Evolutionary conservation across 2,797 vertebrate genomes (phyloP).

Genomic region (Falco novaeseelandiae): DNA sequence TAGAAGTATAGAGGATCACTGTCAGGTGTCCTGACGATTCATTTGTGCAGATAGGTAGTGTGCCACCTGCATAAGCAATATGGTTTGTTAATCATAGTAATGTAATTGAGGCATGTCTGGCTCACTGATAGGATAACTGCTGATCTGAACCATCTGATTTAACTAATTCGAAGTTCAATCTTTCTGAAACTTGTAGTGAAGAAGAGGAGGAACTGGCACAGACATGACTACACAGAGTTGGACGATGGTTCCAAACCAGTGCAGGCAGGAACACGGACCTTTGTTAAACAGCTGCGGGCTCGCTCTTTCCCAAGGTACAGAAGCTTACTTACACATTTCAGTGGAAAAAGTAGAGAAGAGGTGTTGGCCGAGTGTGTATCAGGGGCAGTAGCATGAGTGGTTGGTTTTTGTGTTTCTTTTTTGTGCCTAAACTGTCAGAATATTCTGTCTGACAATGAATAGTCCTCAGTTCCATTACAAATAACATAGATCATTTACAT

Average conservation of each 20-base stretch:
- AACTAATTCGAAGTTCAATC: conserved; percentile 19
- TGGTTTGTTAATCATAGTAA: not conserved
- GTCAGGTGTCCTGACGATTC: not conserved
- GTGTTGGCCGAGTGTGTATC: not conserved
- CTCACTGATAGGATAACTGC: not conserved
- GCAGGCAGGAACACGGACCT: conserved; percentile 93
- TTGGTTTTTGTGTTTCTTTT: not conserved
- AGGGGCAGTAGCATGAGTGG: not conserved
- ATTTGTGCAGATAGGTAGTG: not conserved
- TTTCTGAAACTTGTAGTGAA: conserved; percentile 85
- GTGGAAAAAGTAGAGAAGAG: not conserved
- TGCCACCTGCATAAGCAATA: not conserved
- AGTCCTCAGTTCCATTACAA: not conserved
- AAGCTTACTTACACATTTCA: accelerated
- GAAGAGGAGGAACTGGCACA: conserved; percentile 94
- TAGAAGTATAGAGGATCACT: not conserved
- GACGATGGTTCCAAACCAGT: conserved; percentile 91
- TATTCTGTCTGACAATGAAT: not conserved
- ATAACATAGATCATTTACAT: not conserved
- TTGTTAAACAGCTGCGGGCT: conserved; percentile 88
- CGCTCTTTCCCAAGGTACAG: conserved; percentile 90
- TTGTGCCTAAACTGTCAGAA: not conserved
- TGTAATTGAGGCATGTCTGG: not conserved
- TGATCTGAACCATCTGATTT: not conserved
- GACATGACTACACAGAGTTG: conserved; percentile 95